These are phyloP conservation scores for Bothrops jararaca DNA, from an alignment of 2,113 vertebrate genomes.

Conservation along the genomic window DNA sequence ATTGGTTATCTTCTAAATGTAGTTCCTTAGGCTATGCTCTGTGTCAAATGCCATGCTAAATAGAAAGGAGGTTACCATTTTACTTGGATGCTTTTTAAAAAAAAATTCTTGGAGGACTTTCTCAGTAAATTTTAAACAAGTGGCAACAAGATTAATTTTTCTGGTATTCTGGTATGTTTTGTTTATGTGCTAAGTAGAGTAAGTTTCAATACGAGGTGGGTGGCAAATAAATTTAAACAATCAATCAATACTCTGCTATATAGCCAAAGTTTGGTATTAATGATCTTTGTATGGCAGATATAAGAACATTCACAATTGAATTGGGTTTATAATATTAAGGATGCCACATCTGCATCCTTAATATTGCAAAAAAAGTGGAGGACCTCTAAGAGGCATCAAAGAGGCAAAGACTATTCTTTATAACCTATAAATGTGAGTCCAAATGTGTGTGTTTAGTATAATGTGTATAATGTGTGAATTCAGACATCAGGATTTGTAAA, in stretches of 20 bases:
- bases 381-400: neutral
- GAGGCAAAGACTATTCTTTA: neutral
- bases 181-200: neutral
- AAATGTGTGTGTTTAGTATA: neutral
- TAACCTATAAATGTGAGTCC: neutral
- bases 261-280: neutral
- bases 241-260: neutral
- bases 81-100: neutral
- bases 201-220: neutral
- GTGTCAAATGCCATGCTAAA: neutral
- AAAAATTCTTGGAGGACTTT: neutral
- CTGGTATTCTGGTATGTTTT: neutral
- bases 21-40: neutral
- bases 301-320: neutral
- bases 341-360: neutral
- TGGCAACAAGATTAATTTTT: neutral
- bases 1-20: conserved; percentile 13
- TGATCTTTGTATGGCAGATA: neutral
- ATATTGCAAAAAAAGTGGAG: neutral
- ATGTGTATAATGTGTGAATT: neutral
- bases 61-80: neutral
- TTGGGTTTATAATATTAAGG: neutral
- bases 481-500: neutral
- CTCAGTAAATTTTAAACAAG: neutral
- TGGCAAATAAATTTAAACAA: neutral